These are phyloP conservation scores for Uromys caudimaculatus DNA, from an alignment of 2,797 vertebrate species.

Conservation along the genomic window DNA sequence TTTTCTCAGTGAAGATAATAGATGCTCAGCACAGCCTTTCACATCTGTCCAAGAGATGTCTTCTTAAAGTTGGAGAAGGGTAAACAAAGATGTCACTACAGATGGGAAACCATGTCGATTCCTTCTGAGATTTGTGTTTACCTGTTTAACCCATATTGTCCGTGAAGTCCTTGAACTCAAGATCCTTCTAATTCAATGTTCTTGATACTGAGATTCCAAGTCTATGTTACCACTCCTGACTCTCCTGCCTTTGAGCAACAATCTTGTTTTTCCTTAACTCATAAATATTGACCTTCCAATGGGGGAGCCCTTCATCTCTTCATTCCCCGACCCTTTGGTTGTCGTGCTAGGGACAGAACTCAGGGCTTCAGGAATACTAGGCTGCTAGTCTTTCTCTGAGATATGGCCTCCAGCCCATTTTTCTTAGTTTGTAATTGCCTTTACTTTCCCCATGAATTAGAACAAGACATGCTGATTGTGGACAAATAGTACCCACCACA, in stretches of 20 bases:
- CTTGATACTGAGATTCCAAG: not conserved
- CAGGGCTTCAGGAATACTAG: not conserved
- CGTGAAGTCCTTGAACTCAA: not conserved
- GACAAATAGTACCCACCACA: not conserved
- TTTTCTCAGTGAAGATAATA: rapidly evolving
- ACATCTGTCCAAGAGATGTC: not conserved
- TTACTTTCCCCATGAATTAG: not conserved
- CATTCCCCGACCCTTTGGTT: not conserved
- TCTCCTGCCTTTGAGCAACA: not conserved
- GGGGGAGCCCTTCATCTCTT: not conserved
- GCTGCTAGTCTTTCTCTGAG: not conserved
- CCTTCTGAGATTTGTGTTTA: not conserved
- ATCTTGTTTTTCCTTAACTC: not conserved
- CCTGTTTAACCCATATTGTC: not conserved
- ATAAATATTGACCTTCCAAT: rapidly evolving
- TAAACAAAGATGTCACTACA: not conserved
- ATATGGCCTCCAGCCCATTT: not conserved
- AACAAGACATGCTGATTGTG: not conserved
- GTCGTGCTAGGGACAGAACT: not conserved
- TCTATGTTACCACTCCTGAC: no score
- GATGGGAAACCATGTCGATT: not conserved
- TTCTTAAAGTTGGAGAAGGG: not conserved
- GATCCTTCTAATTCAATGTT: not conserved
- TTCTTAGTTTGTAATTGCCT: not conserved
- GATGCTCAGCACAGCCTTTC: not conserved